These are phyloP conservation scores for Ictidomys tridecemlineatus DNA, from an alignment of 2,113 vertebrate genomes.

Conservation along the genomic window DNA sequence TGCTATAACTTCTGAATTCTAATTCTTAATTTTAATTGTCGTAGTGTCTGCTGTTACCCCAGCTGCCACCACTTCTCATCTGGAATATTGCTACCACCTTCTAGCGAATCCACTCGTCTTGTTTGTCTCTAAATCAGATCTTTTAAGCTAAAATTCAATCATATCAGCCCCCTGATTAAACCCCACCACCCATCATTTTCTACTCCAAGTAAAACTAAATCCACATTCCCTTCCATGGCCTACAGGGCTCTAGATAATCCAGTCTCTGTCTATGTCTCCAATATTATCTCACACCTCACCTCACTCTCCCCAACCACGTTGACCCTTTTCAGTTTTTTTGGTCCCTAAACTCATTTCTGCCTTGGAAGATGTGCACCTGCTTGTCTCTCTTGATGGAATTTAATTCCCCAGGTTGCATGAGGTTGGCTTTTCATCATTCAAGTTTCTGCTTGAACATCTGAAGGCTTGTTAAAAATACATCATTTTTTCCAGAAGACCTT, in stretches of 20 bases:
- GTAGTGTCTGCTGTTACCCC: not conserved
- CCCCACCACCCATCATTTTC: not conserved
- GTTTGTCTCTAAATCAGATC: not conserved
- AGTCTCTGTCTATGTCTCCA: not conserved
- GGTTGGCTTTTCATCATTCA: not conserved
- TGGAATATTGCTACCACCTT: not conserved
- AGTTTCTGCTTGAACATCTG: not conserved
- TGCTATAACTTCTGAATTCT: not conserved
- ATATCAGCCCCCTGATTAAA: not conserved
- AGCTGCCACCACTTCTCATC: not conserved
- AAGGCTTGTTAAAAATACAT: not conserved
- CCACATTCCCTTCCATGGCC: not conserved
- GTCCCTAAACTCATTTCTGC: not conserved
- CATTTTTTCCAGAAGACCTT: not conserved
- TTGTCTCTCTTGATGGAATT: not conserved
- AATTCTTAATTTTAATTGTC: not conserved
- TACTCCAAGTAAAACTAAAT: not conserved
- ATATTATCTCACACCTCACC: not conserved
- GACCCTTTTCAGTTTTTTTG: not conserved
- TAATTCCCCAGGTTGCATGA: not conserved
- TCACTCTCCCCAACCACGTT: not conserved
- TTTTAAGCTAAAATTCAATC: not conserved
- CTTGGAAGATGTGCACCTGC: too few relatives aligned
- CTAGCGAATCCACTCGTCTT: not conserved
- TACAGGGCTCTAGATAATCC: not conserved